Conservation (phyloP, 2,113 vertebrate genomes). For the Nothobranchius kuhntae region DNA sequence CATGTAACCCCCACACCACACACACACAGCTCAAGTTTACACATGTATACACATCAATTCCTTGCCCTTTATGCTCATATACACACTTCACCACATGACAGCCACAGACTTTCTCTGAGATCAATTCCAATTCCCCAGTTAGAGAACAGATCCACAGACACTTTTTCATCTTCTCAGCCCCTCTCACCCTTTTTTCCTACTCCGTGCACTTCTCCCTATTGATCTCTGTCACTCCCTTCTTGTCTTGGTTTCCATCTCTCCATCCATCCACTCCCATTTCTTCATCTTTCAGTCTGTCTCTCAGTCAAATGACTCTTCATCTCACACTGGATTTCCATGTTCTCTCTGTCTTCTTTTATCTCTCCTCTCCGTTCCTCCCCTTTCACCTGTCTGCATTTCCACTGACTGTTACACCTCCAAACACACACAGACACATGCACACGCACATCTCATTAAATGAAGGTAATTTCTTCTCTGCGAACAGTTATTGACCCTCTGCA, state of each 20-base stretch:
- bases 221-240: conserved; percentile 56
- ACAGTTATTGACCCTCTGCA: conserved; percentile 55
- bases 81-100: conserved; percentile 36
- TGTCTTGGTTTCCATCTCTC: conserved; percentile 36
- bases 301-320: neutral
- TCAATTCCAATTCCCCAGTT: conserved; percentile 76
- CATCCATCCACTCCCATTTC: conserved; percentile 1
- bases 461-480: conserved; percentile 63
- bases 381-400: conserved; percentile 2
- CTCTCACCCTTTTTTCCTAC: conserved; percentile 45
- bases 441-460: conserved; percentile 47
- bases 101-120: conserved; percentile 41
- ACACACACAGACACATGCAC: neutral
- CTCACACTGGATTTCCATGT: conserved; percentile 1
- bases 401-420: neutral
- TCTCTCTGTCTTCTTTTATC: neutral
- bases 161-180: conserved; percentile 68
- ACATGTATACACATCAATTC: conserved; percentile 15
- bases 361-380: neutral
- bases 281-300: conserved; percentile 8
- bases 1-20: neutral
- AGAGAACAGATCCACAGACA: conserved; percentile 64
- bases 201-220: conserved; percentile 62
- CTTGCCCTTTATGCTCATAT: conserved; percentile 13
- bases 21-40: conserved; percentile 16